phyloP scores from a whole-genome alignment of 1,140 invertebrate species.

The Euwallacea fornicatus region DNA sequence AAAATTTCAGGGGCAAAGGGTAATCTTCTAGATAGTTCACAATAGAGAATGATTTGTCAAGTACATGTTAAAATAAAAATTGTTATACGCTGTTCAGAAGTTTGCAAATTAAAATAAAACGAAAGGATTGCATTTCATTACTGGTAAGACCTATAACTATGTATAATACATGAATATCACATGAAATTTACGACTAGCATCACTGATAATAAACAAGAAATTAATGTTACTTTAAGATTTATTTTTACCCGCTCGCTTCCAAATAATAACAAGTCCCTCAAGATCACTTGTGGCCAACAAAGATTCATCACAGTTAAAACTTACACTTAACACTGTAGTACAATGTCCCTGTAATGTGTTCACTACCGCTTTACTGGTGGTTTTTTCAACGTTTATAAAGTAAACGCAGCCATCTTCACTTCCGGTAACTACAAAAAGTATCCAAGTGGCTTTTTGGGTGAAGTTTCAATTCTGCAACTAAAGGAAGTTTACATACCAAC shows the following conservation, averaged over 20 bases:
- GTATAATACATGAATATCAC: too few relatives aligned
- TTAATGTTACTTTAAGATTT: too few relatives aligned
- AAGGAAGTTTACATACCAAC: slow-evolving; percentile 57
- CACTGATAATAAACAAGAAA: too few relatives aligned
- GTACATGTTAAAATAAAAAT: too few relatives aligned
- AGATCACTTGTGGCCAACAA: slow-evolving; percentile 82
- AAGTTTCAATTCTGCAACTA: neutral
- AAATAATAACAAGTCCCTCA: slow-evolving; percentile 83
- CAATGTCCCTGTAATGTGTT: slow-evolving; percentile 86
- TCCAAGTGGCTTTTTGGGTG: neutral
- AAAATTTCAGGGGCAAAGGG: too few relatives aligned
- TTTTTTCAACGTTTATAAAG: slow-evolving; percentile 78
- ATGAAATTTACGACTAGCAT: too few relatives aligned
- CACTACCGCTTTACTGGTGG: slow-evolving; percentile 69
- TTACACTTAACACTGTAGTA: slow-evolving; percentile 77
- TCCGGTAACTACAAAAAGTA: slow-evolving; percentile 67
- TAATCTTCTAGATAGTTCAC: too few relatives aligned
- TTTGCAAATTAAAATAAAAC: too few relatives aligned
- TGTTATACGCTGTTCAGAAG: too few relatives aligned
- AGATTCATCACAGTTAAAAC: slow-evolving; percentile 89
- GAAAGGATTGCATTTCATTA: too few relatives aligned
- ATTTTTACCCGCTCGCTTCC: slow-evolving; percentile 59
- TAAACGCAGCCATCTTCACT: slow-evolving; percentile 86
- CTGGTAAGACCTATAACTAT: too few relatives aligned
- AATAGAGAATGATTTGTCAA: too few relatives aligned